Percentiles rank a stretch among this genome's conserved stretches.
Conservation (phyloP, 1,140 invertebrate genomes). For the Stegodyphus dumicola region DNA sequence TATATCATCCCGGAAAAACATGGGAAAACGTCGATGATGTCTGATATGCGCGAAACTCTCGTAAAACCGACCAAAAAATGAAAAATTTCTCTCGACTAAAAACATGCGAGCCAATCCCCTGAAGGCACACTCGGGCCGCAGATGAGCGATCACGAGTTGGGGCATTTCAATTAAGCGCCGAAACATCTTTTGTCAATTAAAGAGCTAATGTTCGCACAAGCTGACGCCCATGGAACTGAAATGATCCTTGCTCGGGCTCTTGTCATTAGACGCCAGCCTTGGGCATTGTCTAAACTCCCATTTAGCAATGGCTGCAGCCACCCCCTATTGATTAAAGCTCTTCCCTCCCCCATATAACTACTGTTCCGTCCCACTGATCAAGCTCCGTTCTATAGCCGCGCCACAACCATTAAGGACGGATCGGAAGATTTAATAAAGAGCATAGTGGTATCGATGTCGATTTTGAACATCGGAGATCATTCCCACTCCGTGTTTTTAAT, state of each 20-base stretch:
- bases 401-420: conserved; percentile 47
- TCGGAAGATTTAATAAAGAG: conserved; percentile 60
- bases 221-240: conserved; percentile 48
- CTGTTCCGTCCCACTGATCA: conserved; percentile 51
- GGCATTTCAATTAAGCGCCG: conserved; percentile 60
- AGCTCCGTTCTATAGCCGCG: conserved; percentile 33
- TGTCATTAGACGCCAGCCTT: conserved; percentile 47
- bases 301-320: conserved; percentile 51
- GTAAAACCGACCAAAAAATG: too few relatives aligned
- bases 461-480: conserved; percentile 57
- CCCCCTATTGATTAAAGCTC: conserved; percentile 42
- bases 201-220: conserved; percentile 60
- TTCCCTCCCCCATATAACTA: conserved; percentile 40
- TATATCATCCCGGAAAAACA: too few relatives aligned
- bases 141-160: conserved; percentile 56
- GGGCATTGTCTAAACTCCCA: conserved; percentile 60
- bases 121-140: background rate
- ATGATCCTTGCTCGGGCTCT: conserved; percentile 57
- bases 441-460: conserved; percentile 50
- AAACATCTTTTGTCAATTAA: conserved; percentile 62
- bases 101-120: too few relatives aligned
- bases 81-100: too few relatives aligned
- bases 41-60: too few relatives aligned
- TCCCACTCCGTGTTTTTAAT: conserved; percentile 54
- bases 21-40: too few relatives aligned